Base-by-base conservation (phyloP, 2,797 vertebrate species). In the Acanthurus tractus region DNA sequence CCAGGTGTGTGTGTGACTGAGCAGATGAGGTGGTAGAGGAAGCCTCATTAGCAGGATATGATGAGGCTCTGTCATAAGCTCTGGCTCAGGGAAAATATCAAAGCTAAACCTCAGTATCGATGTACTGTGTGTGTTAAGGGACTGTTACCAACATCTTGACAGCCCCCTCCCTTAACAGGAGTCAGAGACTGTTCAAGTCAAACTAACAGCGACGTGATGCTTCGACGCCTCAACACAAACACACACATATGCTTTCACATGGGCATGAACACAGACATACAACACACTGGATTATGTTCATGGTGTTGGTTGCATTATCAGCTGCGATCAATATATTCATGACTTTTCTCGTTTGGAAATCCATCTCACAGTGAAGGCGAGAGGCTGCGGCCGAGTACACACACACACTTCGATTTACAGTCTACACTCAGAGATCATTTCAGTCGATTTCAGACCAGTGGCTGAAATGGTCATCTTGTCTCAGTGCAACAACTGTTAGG, bases 331-430 rank as follows among this genome's bases (percentile, higher is more conserved):
- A 92, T 91, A 88, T 82, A 87, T 91, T 87, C 76, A 88, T 88
- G 77, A 84, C 76, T 90, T 90, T 86, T 89, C 82, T 88, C 46
- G 23, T 84, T 88, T 82, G 70, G 81, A 91, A 92, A 93, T 92
- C 85, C 86, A 90, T 92, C 74, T 85, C 70, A 62, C 46, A 63
- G 78, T 74, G 70, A 76, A 82, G 62, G 84, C 17, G 59, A 77
- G 71, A 78, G 79, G 74, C 79, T 65, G 78, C 55, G 83, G 58
- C 78, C 76, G 72, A 75, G 83, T 55, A 34, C 29, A 34, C 29
- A 34, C 29, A 71, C 46, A 68, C 70, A 48, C 79, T 76, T 84
- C 53, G 40, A 84, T 78, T 89, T 81, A 81, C 77, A 84, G 78
- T 83, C 74, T 71, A 81, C 87, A 83, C 87, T 91, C 79, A 76